phyloP scores from a whole-genome alignment of 2,888 invertebrate species.

The Parthenolecanium corni region DNA sequence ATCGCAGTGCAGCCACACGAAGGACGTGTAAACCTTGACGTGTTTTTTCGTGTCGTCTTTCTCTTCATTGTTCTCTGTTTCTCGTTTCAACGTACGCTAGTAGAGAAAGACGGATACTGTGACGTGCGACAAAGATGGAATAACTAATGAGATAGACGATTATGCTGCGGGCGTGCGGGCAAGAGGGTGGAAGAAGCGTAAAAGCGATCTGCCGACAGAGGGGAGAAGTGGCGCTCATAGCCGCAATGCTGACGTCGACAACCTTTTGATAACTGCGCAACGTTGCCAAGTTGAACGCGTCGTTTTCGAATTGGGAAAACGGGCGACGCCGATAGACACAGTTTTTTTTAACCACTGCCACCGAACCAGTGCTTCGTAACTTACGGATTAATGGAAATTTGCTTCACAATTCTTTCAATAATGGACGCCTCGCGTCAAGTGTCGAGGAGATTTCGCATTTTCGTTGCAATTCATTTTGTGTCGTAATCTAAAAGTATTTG shows the following conservation, averaged over 20 bases:
- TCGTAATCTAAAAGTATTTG: too few species aligned
- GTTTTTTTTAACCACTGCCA: not conserved
- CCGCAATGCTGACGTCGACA: conserved; percentile 19
- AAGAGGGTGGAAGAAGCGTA: not conserved
- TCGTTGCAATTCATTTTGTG: too few species aligned
- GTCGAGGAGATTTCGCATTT: too few species aligned
- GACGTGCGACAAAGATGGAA: conserved; percentile 3
- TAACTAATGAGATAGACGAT: not conserved
- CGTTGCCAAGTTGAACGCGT: conserved; percentile 6
- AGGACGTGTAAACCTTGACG: not conserved
- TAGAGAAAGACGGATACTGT: not conserved
- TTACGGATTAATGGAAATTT: too few species aligned
- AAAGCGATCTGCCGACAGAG: conserved; percentile 3
- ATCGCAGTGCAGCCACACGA: not conserved
- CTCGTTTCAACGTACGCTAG: not conserved
- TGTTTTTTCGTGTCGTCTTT: too few species aligned
- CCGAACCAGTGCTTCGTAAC: too few species aligned
- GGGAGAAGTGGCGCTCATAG: conserved; percentile 6
- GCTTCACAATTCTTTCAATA: too few species aligned
- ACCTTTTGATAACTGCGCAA: conserved; percentile 22
- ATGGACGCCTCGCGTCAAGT: too few species aligned
- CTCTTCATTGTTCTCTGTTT: too few species aligned
- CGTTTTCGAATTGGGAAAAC: conserved; percentile 18
- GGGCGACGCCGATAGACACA: not conserved
- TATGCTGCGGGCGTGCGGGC: not conserved